A percentile compares a stretch with the other conserved stretches of the same genome.
These are phyloP conservation scores for Diorhabda elongata DNA, from an alignment of 1,140 invertebrate genomes.

Conservation along the genomic window DNA sequence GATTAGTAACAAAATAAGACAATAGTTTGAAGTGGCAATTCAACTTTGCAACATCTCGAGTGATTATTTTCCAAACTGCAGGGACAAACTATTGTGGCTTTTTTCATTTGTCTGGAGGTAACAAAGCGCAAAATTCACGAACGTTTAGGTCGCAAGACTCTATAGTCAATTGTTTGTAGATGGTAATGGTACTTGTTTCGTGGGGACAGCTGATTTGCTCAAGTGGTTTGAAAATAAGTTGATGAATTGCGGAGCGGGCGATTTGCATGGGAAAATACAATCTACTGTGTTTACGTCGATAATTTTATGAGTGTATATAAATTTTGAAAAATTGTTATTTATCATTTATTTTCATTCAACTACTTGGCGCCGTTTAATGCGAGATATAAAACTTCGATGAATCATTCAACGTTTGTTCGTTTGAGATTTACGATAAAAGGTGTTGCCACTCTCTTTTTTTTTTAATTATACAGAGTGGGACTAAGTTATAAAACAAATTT, in stretches of 20 bases:
- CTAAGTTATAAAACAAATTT: too few species aligned
- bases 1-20: constrained; percentile 16
- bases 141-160: constrained; percentile 14
- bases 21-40: constrained; percentile 4
- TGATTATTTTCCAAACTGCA: neutral
- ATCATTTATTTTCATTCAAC: too few species aligned
- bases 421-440: too few species aligned
- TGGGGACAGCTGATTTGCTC: constrained; percentile 15
- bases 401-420: too few species aligned
- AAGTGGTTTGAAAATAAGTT: neutral
- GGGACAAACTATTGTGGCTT: neutral
- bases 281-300: neutral
- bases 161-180: constrained; percentile 17
- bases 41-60: constrained; percentile 10
- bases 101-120: constrained; percentile 14
- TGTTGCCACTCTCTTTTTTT: too few species aligned
- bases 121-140: constrained; percentile 18
- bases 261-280: constrained; percentile 13
- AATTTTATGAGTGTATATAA: neutral
- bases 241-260: constrained; percentile 4
- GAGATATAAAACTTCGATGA: too few species aligned
- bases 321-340: too few species aligned
- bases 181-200: constrained; percentile 15
- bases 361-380: too few species aligned
- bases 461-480: too few species aligned